phyloP scores from a whole-genome alignment of 2,797 vertebrate genomes.

The Sphenopsis melanotis region DNA sequence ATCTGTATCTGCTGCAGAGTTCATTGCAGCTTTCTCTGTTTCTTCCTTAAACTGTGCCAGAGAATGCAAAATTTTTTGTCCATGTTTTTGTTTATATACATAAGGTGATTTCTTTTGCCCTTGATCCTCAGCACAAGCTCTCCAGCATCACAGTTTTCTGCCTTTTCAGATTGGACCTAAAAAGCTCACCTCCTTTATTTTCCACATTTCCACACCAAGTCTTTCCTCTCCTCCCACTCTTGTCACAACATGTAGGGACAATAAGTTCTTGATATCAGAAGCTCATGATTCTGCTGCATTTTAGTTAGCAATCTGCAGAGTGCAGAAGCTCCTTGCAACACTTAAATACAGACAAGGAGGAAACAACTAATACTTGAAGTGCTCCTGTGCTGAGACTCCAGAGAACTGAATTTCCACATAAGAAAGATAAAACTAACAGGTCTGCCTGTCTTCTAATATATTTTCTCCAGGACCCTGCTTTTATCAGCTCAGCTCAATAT shows the following conservation, averaged over 20 bases:
- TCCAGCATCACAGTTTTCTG: accelerated
- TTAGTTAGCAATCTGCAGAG: neutral
- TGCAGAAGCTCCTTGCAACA: neutral
- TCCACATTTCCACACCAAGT: neutral
- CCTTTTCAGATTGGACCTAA: neutral
- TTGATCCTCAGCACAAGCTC: neutral
- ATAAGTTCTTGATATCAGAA: neutral
- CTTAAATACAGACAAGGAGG: neutral
- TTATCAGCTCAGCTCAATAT: neutral
- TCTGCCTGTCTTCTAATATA: neutral
- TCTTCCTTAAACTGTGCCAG: neutral
- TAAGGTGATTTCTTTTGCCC: neutral
- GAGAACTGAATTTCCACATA: neutral
- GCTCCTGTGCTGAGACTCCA: neutral
- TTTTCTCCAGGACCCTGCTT: neutral
- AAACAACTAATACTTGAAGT: neutral
- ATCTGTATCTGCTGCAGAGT: neutral
- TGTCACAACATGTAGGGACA: neutral
- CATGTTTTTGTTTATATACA: neutral
- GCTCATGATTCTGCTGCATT: neutral
- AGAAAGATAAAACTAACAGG: neutral
- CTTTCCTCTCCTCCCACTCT: neutral
- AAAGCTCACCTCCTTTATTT: neutral
- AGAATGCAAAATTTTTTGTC: neutral
- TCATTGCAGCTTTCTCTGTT: neutral